These are phyloP conservation scores for Solenopsis fugax DNA, from an alignment of 1,140 invertebrate genomes.

Conservation along the genomic window DNA sequence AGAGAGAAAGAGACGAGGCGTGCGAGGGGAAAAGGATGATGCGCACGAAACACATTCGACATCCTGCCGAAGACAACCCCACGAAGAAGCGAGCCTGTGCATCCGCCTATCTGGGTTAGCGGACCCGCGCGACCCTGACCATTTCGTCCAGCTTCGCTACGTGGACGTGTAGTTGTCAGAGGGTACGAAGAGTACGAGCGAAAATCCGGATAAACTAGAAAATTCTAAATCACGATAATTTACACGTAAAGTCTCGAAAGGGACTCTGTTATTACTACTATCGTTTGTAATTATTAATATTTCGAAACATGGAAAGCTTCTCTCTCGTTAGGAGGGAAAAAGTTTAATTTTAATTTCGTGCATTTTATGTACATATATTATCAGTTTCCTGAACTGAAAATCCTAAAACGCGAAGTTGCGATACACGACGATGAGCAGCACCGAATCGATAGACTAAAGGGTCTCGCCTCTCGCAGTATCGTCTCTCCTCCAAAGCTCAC, in stretches of 20 bases:
- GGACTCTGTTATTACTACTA: background rate
- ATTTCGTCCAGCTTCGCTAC: constrained; percentile 3
- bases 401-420: background rate
- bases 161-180: background rate
- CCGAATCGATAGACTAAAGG: background rate
- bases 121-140: constrained; percentile 70
- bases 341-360: background rate
- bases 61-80: constrained; percentile 43
- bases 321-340: background rate
- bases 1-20: background rate
- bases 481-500: background rate
- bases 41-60: constrained; percentile 57
- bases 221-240: background rate
- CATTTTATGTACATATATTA: background rate
- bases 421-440: background rate
- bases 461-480: background rate
- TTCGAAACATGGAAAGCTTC: background rate
- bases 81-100: constrained; percentile 34
- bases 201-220: background rate
- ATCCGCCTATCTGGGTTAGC: constrained; percentile 68
- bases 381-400: background rate
- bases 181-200: background rate
- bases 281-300: background rate
- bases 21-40: constrained; percentile 17
- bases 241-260: background rate